Conservation (phyloP, 1,140 invertebrate species). For the Lasioglossum albipes region DNA sequence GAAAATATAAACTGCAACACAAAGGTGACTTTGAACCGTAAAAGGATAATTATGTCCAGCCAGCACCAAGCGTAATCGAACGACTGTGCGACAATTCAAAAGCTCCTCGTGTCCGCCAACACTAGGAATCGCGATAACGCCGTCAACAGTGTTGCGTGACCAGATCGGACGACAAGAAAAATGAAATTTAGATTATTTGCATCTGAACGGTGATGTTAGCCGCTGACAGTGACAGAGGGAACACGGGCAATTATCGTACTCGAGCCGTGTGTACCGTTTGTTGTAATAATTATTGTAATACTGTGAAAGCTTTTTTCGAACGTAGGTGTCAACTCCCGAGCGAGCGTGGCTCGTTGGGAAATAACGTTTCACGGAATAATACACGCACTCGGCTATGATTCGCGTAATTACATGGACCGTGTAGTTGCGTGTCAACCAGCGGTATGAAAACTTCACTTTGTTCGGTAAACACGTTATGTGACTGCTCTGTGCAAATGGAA, state of each 20-base stretch:
- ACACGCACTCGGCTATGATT: background rate
- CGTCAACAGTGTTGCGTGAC: slow-evolving; percentile 15
- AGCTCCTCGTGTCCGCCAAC: background rate
- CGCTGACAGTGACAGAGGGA: background rate
- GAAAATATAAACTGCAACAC: no score
- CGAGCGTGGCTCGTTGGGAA: no score
- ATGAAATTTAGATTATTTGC: background rate
- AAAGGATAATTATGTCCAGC: no score
- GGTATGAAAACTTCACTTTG: background rate
- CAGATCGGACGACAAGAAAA: background rate
- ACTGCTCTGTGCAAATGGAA: background rate
- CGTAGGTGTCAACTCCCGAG: no score
- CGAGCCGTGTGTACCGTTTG: background rate
- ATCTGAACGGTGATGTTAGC: background rate
- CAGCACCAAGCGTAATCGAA: no score
- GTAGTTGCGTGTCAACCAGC: background rate
- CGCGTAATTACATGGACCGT: background rate
- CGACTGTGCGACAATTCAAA: background rate
- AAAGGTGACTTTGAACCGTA: no score
- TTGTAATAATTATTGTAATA: background rate
- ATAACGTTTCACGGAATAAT: background rate
- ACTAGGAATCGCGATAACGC: slow-evolving; percentile 2
- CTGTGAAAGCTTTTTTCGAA: background rate
- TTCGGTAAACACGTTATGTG: background rate
- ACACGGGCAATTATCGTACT: background rate